A percentile compares a stretch with the other conserved stretches of the same genome.
phyloP scores from a whole-genome alignment of 64 coral and sea anemone species.

The Exaiptasia diaphana region DNA sequence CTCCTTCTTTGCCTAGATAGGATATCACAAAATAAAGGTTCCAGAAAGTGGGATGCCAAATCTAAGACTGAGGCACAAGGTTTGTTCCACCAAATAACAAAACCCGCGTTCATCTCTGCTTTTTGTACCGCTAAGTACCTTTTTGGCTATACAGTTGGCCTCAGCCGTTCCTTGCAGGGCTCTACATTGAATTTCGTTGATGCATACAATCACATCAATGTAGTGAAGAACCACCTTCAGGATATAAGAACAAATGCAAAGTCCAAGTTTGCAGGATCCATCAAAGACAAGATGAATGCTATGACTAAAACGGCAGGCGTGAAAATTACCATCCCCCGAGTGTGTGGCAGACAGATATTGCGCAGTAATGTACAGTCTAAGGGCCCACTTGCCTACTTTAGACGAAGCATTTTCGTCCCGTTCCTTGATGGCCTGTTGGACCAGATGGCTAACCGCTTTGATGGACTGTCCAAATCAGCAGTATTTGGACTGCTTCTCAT shows the following conservation, averaged over 20 bases:
- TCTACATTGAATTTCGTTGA: slow-evolving; percentile 39
- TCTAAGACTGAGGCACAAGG: slow-evolving; percentile 56
- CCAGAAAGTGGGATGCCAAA: slow-evolving; percentile 61
- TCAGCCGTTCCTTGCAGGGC: slow-evolving; percentile 55
- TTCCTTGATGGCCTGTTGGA: slow-evolving; percentile 31
- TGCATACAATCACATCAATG: slow-evolving; percentile 39
- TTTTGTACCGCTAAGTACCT: slow-evolving; percentile 31
- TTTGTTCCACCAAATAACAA: slow-evolving; percentile 55
- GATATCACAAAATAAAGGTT: slow-evolving; percentile 38
- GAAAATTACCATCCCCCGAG: not conserved
- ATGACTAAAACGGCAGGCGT: not conserved
- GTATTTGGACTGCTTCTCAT: slow-evolving; percentile 12
- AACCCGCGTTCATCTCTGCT: slow-evolving; percentile 28
- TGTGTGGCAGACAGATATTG: slow-evolving; percentile 18
- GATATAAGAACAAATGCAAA: not conserved
- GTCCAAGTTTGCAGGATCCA: not conserved
- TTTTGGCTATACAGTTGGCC: slow-evolving; percentile 46
- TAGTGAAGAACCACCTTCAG: not conserved
- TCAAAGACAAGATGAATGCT: not conserved
- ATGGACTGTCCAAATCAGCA: slow-evolving; percentile 19
- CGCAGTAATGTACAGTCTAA: not conserved
- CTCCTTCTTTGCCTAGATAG: slow-evolving; percentile 46
- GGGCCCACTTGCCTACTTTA: slow-evolving; percentile 2
- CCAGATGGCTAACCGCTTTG: slow-evolving; percentile 3
- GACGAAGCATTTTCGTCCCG: slow-evolving; percentile 14